A percentile compares a stretch with the other conserved stretches of the same genome.
Conservation (phyloP, 2,888 invertebrate genomes). For the Xylota sylvarum region DNA sequence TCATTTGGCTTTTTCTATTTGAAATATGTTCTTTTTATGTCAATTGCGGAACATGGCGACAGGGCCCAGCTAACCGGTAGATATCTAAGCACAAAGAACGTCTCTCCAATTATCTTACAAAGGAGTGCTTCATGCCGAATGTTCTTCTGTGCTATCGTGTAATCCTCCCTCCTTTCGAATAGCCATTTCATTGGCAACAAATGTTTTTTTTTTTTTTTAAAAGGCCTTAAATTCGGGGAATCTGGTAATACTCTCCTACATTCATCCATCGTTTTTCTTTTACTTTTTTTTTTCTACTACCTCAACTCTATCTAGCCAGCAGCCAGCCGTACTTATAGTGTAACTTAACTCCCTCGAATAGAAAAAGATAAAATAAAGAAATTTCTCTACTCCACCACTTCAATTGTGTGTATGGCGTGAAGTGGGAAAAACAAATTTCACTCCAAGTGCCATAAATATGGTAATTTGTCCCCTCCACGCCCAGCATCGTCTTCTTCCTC, state of each 20-base stretch:
- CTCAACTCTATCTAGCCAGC: slow-evolving; percentile 36
- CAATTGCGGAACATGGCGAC: too few relatives aligned
- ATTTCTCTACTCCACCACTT: slow-evolving; percentile 34
- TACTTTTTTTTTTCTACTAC: neutral
- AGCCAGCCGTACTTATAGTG: slow-evolving; percentile 21
- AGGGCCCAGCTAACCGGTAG: too few relatives aligned
- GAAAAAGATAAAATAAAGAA: slow-evolving; percentile 6
- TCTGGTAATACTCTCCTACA: neutral
- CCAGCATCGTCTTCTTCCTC: neutral
- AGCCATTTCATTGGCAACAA: too few relatives aligned
- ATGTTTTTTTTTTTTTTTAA: too few relatives aligned
- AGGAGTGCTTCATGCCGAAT: too few relatives aligned
- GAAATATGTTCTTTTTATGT: too few relatives aligned
- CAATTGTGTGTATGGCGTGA: slow-evolving; percentile 39
- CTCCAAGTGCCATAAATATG: slow-evolving; percentile 65
- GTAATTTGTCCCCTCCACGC: slow-evolving; percentile 54
- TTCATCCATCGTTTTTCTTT: neutral
- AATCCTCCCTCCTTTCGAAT: too few relatives aligned
- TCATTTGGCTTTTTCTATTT: too few relatives aligned
- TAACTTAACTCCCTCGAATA: slow-evolving; percentile 28
- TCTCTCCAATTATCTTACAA: too few relatives aligned
- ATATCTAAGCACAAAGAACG: too few relatives aligned
- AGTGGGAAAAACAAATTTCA: slow-evolving; percentile 62
- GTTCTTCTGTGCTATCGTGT: too few relatives aligned
- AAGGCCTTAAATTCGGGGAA: neutral